Base-by-base conservation (phyloP, 2,113 vertebrate species). In the Spea multiplicata region DNA sequence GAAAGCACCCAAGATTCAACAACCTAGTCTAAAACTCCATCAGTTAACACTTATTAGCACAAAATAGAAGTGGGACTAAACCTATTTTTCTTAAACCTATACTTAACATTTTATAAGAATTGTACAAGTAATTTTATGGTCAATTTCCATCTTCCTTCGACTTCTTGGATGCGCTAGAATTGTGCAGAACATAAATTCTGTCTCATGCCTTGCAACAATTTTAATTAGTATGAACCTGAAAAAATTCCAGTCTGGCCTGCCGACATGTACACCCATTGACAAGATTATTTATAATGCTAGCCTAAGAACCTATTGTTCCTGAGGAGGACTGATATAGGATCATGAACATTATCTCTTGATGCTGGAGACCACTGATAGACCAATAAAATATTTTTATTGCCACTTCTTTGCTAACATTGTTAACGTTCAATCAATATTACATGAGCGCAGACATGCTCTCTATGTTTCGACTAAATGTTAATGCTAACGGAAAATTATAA, bases 301-400 rank as follows among this genome's bases (percentile, higher is more conserved):
- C 50, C 49, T 67, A 67, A 7, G 44, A 10, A 49, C 7, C 53
- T 46, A 69, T 45, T 68, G 44, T 61, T 69, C 52, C 66, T 30
- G 17, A 9, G 30, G 30, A 30, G 30, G 2, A 30, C 30, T 30
- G 30, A 30, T 30, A 30, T 30, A 30, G 66, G 57, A 50, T 9
- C 47, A 53, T 75, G 12, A 75, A 66, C 61, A 74, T 74, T 62
- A 64, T 62, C 57, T 12, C 9, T 65, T 74, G 46, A 64, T 61
- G 55, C 47, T 9, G 8, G 57, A 45, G 57, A 48, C 44, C 72
- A 74, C n/a, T 57, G n/a, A 74, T 49, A 7, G 59, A 74, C 44
- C 8, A 13, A 74, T 74, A 64, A 74, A 74, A 52, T 66, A 53
- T 66, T 65, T 73, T 64, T 50, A 74, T 74, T 30, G 16, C 61